These are phyloP conservation scores for Drosophila albomicans DNA, from an alignment of 1,140 invertebrate genomes.

Conservation along the genomic window DNA sequence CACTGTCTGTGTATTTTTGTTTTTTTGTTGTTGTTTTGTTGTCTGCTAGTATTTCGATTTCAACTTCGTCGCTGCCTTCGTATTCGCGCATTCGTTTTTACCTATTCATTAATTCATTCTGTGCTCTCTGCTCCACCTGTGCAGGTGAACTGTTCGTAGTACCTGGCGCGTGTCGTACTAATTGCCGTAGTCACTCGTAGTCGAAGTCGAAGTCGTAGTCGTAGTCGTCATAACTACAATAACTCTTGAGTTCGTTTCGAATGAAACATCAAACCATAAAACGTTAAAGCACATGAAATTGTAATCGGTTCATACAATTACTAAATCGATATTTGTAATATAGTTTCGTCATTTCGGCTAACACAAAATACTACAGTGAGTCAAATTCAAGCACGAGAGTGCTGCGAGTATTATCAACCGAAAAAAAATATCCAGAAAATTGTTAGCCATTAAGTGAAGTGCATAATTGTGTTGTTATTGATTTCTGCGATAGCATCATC, in stretches of 20 bases:
- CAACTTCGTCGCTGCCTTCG: conserved; percentile 12
- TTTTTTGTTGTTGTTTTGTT: neutral
- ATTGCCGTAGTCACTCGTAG: conserved; percentile 39
- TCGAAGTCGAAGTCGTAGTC: conserved; percentile 11
- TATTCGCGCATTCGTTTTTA: conserved; percentile 27
- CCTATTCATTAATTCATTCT: conserved; percentile 76
- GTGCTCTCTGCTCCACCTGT: conserved; percentile 74
- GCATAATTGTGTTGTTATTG: conserved; percentile 49
- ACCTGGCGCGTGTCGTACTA: conserved; percentile 56
- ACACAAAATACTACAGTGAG: conserved; percentile 1
- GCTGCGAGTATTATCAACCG: neutral
- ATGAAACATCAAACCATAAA: conserved; percentile 8
- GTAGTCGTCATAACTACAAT: conserved; percentile 34
- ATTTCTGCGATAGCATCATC: conserved; percentile 18
- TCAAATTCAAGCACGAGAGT: neutral
- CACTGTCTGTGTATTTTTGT: conserved; percentile 7
- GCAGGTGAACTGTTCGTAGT: conserved; percentile 65
- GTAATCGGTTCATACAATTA: conserved; percentile 15
- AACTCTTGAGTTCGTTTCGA: conserved; percentile 8
- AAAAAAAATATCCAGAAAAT: conserved; percentile 20
- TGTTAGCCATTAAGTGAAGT: conserved; percentile 48
- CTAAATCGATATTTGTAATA: conserved; percentile 30
- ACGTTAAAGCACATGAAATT: conserved; percentile 5
- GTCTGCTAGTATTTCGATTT: conserved; percentile 37
- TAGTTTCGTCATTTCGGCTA: conserved; percentile 2